Evolutionary conservation across 2,797 vertebrate genomes (phyloP).

Genomic region (Enteromius fasciolatus): DNA sequence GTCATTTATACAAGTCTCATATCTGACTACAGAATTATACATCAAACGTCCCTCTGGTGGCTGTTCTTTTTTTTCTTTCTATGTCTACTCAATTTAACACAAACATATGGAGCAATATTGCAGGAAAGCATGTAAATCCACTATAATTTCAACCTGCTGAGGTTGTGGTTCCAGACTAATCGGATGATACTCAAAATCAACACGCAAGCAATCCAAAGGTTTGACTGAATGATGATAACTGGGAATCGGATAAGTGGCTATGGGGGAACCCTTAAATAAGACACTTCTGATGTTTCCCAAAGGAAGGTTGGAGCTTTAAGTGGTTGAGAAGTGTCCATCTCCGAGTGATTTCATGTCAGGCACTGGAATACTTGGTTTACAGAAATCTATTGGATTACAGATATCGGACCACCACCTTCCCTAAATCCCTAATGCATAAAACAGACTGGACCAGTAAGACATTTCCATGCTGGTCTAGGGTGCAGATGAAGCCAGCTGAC

Average conservation of each 20-base stretch:
- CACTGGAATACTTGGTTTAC: conserved; percentile 54
- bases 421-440: not conserved
- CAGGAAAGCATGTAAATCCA: not conserved
- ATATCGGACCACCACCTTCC: conserved; percentile 1
- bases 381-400: conserved; percentile 44
- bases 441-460: not conserved
- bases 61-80: not conserved
- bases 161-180: not conserved
- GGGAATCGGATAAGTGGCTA: conserved; percentile 18
- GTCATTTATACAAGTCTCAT: conserved; percentile 46
- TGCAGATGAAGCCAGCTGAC: not conserved
- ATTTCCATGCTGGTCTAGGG: not conserved
- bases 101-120: not conserved
- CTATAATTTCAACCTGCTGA: not conserved
- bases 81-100: not conserved
- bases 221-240: conserved; percentile 10
- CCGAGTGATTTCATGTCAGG: conserved; percentile 60
- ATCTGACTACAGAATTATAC: conserved; percentile 17
- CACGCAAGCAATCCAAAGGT: not conserved
- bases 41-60: not conserved
- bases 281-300: conserved; percentile 50
- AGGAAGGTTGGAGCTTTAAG: conserved; percentile 11
- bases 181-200: not conserved
- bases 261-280: conserved; percentile 34
- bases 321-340: conserved; percentile 1